phyloP scores from a whole-genome alignment of 2,113 vertebrate genomes.

The Beaufortia kweichowensis region DNA sequence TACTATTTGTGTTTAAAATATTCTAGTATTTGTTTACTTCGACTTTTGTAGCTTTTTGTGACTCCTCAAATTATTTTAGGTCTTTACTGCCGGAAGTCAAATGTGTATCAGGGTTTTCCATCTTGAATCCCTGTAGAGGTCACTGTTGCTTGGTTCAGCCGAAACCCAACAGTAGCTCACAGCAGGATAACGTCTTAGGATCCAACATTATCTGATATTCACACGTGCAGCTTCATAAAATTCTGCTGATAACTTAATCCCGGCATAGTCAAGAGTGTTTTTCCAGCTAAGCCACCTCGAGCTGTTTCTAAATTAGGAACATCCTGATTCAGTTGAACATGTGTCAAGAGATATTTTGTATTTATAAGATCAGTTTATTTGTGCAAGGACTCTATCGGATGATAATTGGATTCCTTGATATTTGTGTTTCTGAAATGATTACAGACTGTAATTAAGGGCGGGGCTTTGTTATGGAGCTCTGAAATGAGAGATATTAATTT shows the following conservation, averaged over 20 bases:
- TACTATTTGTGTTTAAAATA: not conserved
- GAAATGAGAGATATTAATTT: slow-evolving; percentile 95
- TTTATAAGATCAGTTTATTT: slow-evolving; percentile 91
- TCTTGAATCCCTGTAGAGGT: slow-evolving; percentile 74
- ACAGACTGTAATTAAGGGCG: slow-evolving; percentile 89
- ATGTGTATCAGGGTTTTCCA: slow-evolving; percentile 38
- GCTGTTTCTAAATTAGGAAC: slow-evolving; percentile 64
- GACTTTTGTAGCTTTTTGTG: not conserved
- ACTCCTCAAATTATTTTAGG: too few species aligned
- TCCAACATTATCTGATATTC: slow-evolving; percentile 23
- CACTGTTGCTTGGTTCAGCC: slow-evolving; percentile 72
- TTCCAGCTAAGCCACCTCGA: slow-evolving; percentile 61
- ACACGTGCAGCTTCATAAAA: slow-evolving; percentile 19
- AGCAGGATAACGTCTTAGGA: slow-evolving; percentile 39
- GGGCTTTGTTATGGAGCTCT: slow-evolving; percentile 93
- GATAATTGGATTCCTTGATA: slow-evolving; percentile 92
- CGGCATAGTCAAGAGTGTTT: slow-evolving; percentile 25
- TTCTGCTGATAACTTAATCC: slow-evolving; percentile 59
- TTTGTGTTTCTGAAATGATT: slow-evolving; percentile 91
- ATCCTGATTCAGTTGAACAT: slow-evolving; percentile 70
- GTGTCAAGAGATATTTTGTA: slow-evolving; percentile 72
- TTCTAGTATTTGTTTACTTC: not conserved
- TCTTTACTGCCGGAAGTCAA: slow-evolving; percentile 23
- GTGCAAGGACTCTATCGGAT: slow-evolving; percentile 92
- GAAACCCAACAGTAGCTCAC: slow-evolving; percentile 39